These are phyloP conservation scores for Bombyx mori DNA, from an alignment of 1,140 invertebrate species.

Conservation along the genomic window DNA sequence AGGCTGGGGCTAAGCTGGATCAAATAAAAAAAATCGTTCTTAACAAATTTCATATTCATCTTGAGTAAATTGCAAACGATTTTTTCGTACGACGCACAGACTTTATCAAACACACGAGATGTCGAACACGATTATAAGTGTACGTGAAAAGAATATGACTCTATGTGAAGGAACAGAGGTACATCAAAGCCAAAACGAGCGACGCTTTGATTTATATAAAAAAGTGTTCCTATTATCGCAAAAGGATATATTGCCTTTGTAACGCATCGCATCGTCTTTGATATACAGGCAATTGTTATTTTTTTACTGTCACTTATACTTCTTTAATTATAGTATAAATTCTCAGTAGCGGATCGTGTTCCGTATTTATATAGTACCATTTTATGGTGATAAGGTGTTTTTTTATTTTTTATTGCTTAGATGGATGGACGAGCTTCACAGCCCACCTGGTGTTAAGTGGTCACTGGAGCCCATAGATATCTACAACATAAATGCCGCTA, in stretches of 20 bases:
- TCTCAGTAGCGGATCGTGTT: too few relatives aligned
- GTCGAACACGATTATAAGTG: constrained; percentile 58
- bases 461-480: too few relatives aligned
- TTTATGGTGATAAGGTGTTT: neutral
- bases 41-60: constrained; percentile 16
- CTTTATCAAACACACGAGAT: constrained; percentile 60
- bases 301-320: too few relatives aligned
- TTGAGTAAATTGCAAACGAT: constrained; percentile 32
- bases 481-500: too few relatives aligned
- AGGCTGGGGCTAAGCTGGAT: too few relatives aligned
- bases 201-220: constrained; percentile 48
- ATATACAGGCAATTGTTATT: constrained; percentile 4
- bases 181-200: constrained; percentile 48
- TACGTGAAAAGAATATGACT: constrained; percentile 44
- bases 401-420: too few relatives aligned
- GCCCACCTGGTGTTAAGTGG: too few relatives aligned
- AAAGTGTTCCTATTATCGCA: constrained; percentile 49
- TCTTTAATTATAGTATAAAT: too few relatives aligned
- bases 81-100: constrained; percentile 46
- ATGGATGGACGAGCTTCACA: too few relatives aligned
- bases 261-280: constrained; percentile 13
- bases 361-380: constrained; percentile 2
- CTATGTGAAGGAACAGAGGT: constrained; percentile 32
- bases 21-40: constrained; percentile 11
- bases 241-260: constrained; percentile 27